Evolutionary conservation across 2,113 vertebrate genomes (phyloP).

Genomic region (Hippopotamus amphibius): DNA sequence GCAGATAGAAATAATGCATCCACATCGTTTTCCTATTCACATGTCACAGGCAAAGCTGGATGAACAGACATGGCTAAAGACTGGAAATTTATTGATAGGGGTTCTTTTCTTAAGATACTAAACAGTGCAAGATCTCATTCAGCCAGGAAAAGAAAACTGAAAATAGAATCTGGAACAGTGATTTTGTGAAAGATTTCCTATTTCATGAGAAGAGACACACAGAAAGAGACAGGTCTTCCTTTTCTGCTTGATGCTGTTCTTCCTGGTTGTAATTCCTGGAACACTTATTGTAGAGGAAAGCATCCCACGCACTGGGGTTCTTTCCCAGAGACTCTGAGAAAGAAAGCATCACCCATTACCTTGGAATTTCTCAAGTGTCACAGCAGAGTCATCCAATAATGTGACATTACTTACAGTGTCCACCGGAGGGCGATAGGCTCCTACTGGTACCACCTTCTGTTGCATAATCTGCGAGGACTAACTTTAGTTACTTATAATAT

Average conservation of each 20-base stretch:
- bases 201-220: neutral
- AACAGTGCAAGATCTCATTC: neutral
- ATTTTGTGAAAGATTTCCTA: neutral
- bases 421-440: neutral
- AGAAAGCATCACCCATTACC: neutral
- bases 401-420: neutral
- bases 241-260: neutral
- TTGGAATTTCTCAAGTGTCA: neutral
- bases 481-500: neutral
- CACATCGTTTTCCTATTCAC: neutral
- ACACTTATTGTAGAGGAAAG: neutral
- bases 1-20: neutral
- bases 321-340: constrained; percentile 24
- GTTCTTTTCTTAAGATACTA: neutral
- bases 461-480: neutral
- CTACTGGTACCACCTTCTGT: neutral
- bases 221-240: neutral
- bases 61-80: neutral
- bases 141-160: neutral
- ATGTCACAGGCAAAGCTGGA: neutral
- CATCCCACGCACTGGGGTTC: neutral
- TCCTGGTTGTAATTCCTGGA: neutral
- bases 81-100: neutral
- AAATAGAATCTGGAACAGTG: neutral
- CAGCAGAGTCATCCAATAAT: neutral